Base-by-base conservation (phyloP, 1,140 invertebrate genomes). In the Nilaparvata lugens region DNA sequence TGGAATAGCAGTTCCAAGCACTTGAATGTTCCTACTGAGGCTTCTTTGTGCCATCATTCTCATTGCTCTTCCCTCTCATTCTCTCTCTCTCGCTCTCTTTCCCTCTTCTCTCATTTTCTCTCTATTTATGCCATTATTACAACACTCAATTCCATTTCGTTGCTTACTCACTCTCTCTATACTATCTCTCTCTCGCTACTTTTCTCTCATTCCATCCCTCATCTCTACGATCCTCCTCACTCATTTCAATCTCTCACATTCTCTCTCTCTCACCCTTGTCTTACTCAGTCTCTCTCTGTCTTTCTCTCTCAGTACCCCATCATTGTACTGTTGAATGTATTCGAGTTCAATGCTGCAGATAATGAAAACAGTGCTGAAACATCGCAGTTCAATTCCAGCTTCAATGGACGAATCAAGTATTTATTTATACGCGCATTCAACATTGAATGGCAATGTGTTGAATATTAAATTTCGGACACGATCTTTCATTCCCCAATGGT, bases 81-180 rank as follows among this genome's bases (percentile, higher is more conserved):
- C 59, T 54, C n/a, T 43, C 43, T 52, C 18, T 28, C 1, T 48
- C 25, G 54, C 51, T 56, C 43, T 59, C 35, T 24, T 54, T 52
- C 62, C n/a, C n/a, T n/a, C n/a, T n/a, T 58, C 25, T 56, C 59
- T 48, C 31, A 35, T 35, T 35, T 35, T 64, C 51, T 64, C 60
- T 38, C 40, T 43, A 31, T 62, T 40, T 56, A 35, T 35, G 7
- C 9, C 31, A 35, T 35, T 35, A 35, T 11, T 35, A 11, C 2
- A 35, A 35, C 31, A 35, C 9, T 35, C 31, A 35, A 35, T 35
- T 35, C 31, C 31, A 35, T 35, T 11, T 35, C 25, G 7, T 51
- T 2, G 28, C 54, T 55, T 7, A 6, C 31, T 35, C 9, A 28
- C 38, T 57, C 13, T 51, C 52, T 31, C n/a, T n/a, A n/a, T n/a